These are phyloP conservation scores for Drosophila sp. DNA, from an alignment of 1,140 invertebrate species.

Conservation along the genomic window DNA sequence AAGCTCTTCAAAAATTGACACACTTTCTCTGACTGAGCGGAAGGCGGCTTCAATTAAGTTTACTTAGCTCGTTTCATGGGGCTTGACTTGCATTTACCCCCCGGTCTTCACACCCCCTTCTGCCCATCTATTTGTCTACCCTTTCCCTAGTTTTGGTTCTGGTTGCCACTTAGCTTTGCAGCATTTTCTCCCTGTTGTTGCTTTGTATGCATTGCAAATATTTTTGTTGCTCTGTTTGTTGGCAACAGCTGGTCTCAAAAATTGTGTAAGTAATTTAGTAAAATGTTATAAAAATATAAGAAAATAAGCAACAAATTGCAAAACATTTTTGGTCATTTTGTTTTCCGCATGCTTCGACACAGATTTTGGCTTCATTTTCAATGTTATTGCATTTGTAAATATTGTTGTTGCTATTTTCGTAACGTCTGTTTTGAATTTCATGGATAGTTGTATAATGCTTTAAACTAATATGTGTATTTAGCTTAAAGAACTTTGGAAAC, in stretches of 20 bases:
- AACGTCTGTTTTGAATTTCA: conserved; percentile 15
- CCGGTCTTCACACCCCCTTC: neutral
- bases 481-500: too few species aligned
- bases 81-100: conserved; percentile 20
- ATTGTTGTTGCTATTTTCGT: conserved; percentile 23
- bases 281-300: conserved; percentile 73
- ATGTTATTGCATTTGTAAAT: conserved; percentile 40
- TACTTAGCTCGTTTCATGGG: conserved; percentile 21
- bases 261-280: conserved; percentile 76
- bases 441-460: conserved; percentile 25
- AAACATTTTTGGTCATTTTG: conserved; percentile 70
- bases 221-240: conserved; percentile 52
- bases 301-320: conserved; percentile 62
- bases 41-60: conserved; percentile 34
- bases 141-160: neutral
- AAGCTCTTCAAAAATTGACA: conserved; percentile 45
- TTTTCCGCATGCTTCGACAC: conserved; percentile 15
- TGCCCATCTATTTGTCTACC: neutral
- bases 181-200: neutral
- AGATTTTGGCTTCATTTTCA: conserved; percentile 49
- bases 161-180: conserved; percentile 18
- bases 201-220: conserved; percentile 66
- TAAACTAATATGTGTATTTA: too few species aligned
- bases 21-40: conserved; percentile 27
- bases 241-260: conserved; percentile 66